Percentiles rank a stretch among this genome's conserved stretches.
These are phyloP conservation scores for Ceriagrion tenellum DNA, from an alignment of 2,888 invertebrate species.

Conservation along the genomic window DNA sequence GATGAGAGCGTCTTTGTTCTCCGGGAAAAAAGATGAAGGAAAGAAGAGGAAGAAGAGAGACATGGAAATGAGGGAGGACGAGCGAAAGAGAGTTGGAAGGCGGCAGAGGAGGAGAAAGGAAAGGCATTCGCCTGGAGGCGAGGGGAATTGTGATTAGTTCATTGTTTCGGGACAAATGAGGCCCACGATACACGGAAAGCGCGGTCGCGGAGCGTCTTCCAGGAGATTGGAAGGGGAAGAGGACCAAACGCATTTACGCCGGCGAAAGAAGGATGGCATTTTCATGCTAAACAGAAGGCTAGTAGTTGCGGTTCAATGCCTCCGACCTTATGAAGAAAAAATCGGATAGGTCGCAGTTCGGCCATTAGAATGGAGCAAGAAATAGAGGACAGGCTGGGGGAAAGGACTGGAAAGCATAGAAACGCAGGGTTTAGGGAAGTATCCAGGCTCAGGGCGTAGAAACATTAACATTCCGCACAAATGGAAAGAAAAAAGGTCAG, in stretches of 20 bases:
- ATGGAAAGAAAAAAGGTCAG: neutral
- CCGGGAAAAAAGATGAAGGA: neutral
- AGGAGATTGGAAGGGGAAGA: neutral
- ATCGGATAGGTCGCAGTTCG: neutral
- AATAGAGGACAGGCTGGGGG: neutral
- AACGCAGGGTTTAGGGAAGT: too few species aligned
- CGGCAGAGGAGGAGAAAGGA: neutral
- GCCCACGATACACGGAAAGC: neutral
- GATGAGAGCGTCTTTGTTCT: too few species aligned
- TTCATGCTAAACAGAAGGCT: neutral
- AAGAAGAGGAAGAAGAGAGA: neutral
- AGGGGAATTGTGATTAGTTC: constrained; percentile 32
- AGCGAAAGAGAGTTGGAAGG: neutral
- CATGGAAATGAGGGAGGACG: neutral
- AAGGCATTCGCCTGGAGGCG: neutral
- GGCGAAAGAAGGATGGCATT: neutral
- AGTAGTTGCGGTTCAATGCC: neutral
- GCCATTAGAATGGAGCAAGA: neutral
- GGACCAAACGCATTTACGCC: neutral
- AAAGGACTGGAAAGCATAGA: too few species aligned
- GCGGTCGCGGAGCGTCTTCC: neutral
- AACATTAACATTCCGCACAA: neutral
- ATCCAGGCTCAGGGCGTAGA: too few species aligned
- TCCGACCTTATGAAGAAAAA: neutral
- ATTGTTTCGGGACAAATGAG: constrained; percentile 28